These are phyloP conservation scores for Onychomys leucogaster DNA, from an alignment of 2,797 vertebrate genomes.

Conservation along the genomic window DNA sequence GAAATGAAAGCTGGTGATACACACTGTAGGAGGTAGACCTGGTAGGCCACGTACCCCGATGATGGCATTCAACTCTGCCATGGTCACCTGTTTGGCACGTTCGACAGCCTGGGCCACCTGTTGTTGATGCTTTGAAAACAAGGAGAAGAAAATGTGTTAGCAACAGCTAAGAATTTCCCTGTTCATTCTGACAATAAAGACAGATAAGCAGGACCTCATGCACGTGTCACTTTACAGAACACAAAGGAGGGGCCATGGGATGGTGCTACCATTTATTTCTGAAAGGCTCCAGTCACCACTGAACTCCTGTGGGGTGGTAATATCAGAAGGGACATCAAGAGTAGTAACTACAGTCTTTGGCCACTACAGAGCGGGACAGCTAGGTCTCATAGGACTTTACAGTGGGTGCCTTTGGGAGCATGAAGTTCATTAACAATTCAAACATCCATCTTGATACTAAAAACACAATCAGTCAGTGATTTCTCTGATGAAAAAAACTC, in stretches of 20 bases:
- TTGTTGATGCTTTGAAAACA: slow-evolving; percentile 95
- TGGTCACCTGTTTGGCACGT: slow-evolving; percentile 98
- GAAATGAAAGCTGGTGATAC: slow-evolving; percentile 92
- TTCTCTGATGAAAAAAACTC: slow-evolving; percentile 25
- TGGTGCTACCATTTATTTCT: background rate
- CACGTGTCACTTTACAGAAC: background rate
- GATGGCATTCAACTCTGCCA: slow-evolving; percentile 98
- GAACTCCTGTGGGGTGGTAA: background rate
- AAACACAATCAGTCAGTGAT: background rate
- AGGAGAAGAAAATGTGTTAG: slow-evolving; percentile 68
- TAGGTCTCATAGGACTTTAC: background rate
- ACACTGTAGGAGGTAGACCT: slow-evolving; percentile 97
- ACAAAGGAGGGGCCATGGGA: background rate
- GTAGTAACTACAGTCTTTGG: background rate
- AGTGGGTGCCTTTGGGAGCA: background rate
- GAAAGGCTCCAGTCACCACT: background rate
- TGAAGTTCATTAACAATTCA: background rate
- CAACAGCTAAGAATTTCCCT: slow-evolving; percentile 3
- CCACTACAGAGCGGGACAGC: background rate
- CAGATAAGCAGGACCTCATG: background rate
- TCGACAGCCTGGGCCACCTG: slow-evolving; percentile 98
- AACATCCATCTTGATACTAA: background rate
- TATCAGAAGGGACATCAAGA: background rate
- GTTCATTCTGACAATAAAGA: slow-evolving; percentile 23
- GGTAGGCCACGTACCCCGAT: slow-evolving; percentile 99